Conservation (phyloP, 2,797 vertebrate genomes). For the Emys orbicularis region DNA sequence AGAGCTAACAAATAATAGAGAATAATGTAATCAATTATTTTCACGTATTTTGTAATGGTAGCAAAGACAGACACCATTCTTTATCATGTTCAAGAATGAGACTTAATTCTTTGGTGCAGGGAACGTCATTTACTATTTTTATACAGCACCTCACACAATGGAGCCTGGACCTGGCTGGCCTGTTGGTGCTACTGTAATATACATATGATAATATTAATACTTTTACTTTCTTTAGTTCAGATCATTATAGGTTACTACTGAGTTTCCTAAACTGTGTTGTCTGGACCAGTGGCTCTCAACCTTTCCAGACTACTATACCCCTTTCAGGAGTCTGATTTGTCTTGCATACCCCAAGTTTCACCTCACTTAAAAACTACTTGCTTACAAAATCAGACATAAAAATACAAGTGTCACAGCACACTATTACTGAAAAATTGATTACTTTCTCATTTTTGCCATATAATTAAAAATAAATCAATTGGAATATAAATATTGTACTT, state of each 20-base stretch:
- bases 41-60: neutral
- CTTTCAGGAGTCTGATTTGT: too few species aligned
- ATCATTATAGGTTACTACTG: neutral
- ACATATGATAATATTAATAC: neutral
- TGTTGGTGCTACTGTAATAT: neutral
- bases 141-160: constrained; percentile 2
- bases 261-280: neutral
- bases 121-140: neutral
- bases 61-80: neutral
- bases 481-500: too few species aligned
- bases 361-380: too few species aligned
- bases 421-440: too few species aligned
- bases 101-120: neutral
- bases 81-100: neutral
- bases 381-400: too few species aligned
- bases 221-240: neutral
- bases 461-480: too few species aligned
- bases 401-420: too few species aligned
- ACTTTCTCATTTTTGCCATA: too few species aligned
- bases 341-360: too few species aligned
- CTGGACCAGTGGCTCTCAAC: neutral
- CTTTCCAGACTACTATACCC: too few species aligned
- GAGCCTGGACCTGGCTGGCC: neutral
- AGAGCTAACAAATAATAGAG: neutral
- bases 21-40: neutral